Base-by-base conservation (phyloP, 2,113 vertebrate species). In the human region DNA sequence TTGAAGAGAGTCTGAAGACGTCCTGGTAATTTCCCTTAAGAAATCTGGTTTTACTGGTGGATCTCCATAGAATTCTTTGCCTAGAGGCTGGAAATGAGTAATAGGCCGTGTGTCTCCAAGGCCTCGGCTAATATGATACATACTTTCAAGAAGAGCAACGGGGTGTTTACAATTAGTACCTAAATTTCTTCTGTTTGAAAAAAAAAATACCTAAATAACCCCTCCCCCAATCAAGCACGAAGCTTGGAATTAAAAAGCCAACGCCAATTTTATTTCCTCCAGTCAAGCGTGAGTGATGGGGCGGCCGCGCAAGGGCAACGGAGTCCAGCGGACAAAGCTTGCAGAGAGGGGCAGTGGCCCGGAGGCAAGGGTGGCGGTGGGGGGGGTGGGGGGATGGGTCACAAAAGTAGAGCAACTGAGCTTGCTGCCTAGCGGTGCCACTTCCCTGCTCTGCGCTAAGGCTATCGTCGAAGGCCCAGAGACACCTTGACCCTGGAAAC, bases 51-150 rank as follows among this genome's bases (percentile, higher is more conserved):
- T 97, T 98, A 98, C 98, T 98, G 98, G 98, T 98, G 98, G 92
- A 98, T 98, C 98, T 99, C 98, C 97, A 98, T 96, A 98, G 98
- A 99, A 99, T 98, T 98, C 97, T 98, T 98, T 98, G 98, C 98
- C 98, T 98, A 59, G 94, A 98, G 98, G 98, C 98, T 98, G n/a
- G 40, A 66, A 97, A 97, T 99, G 98, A 98, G 98, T 98, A 98
- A 98, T 97, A 97, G 83, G 95, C 98, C 93, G 13, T 96, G 97
- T 95, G 98, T 98, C 98, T 98, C 97, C 95, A 98, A 98, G 94
- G 98, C 97, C 92, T 97, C 89, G 68, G 98, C 96, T 98, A 98
- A 98, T 97, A 97, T 98, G 98, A 99, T 98, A 98, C 98, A 98
- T 81, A 87, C 92, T 96, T 98, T 98, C 92, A 97, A 97, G 95